Evolutionary conservation across 2,113 vertebrate species (phyloP).

Genomic region (Zosterops japonicus): DNA sequence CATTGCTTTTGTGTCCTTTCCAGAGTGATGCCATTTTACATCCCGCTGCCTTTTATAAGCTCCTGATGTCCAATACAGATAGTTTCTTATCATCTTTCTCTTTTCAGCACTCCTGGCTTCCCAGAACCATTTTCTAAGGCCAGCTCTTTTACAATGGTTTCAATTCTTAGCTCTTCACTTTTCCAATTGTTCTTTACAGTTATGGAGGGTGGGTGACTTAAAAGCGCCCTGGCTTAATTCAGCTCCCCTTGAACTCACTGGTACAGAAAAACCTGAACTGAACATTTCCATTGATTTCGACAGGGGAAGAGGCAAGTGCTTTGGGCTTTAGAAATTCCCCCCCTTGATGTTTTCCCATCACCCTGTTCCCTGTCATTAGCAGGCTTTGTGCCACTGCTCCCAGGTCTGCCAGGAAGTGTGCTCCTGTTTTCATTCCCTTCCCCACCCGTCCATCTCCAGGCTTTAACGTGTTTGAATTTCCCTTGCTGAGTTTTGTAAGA

Average conservation of each 20-base stretch:
- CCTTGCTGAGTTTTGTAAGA: background rate
- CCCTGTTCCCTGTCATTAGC: slow-evolving; percentile 36
- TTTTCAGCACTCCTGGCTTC: slow-evolving; percentile 53
- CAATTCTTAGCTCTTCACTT: slow-evolving; percentile 54
- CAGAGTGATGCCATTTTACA: slow-evolving; percentile 54
- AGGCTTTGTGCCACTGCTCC: slow-evolving; percentile 11
- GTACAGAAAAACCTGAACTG: slow-evolving; percentile 35
- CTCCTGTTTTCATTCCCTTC: background rate
- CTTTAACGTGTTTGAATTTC: background rate
- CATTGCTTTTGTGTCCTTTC: slow-evolving; percentile 33
- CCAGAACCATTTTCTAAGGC: slow-evolving; percentile 40
- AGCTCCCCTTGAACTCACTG: slow-evolving; percentile 45
- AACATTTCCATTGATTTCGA: slow-evolving; percentile 41
- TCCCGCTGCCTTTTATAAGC: slow-evolving; percentile 41
- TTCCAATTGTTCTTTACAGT: slow-evolving; percentile 52
- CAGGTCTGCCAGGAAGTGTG: background rate
- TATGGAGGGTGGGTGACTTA: slow-evolving; percentile 33
- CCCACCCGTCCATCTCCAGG: background rate
- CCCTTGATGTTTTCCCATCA: slow-evolving; percentile 38
- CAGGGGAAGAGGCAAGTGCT: slow-evolving; percentile 15
- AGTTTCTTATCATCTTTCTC: slow-evolving; percentile 39
- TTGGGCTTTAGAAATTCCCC: slow-evolving; percentile 41
- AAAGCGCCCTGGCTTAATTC: slow-evolving; percentile 14
- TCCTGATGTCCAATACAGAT: slow-evolving; percentile 55
- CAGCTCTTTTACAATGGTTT: slow-evolving; percentile 21